Conservation (phyloP, 2,113 vertebrate species). For the Willisornis vidua region DNA sequence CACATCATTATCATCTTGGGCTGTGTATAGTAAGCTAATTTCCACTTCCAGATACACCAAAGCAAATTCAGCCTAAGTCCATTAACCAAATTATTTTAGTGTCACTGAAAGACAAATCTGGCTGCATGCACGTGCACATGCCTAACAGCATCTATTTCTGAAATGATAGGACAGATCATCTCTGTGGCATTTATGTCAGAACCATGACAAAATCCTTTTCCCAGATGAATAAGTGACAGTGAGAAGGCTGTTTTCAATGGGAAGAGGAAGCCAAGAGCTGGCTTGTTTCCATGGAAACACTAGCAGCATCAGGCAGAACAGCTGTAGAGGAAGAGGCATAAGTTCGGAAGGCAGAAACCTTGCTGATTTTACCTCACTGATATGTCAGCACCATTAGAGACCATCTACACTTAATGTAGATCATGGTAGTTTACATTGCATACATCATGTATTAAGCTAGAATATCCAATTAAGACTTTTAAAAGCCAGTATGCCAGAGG, state of each 20-base stretch:
- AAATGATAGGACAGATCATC: conserved; percentile 60
- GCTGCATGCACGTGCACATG: not conserved
- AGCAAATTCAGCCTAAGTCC: not conserved
- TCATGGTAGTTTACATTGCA: not conserved
- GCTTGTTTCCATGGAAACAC: conserved; percentile 94
- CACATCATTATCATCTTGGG: not conserved
- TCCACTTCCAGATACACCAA: not conserved
- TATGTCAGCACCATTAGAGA: not conserved
- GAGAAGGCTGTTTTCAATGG: conserved; percentile 85
- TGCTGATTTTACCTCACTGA: conserved; percentile 45
- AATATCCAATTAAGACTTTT: not conserved
- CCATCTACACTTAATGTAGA: not conserved
- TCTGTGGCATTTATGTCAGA: conserved; percentile 69
- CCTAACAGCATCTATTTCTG: conserved; percentile 32
- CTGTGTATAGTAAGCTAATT: not conserved
- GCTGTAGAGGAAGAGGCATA: conserved; percentile 74
- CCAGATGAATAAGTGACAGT: conserved; percentile 79
- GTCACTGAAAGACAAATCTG: not conserved
- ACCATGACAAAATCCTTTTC: conserved; percentile 70
- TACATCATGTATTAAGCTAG: not conserved
- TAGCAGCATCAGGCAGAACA: conserved; percentile 82
- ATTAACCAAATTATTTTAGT: not conserved
- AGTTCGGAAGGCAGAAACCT: conserved; percentile 66
- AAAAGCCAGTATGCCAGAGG: not conserved
- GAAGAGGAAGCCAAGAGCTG: conserved; percentile 87